Evolutionary conservation across 1,140 invertebrate genomes (phyloP).

Genomic region (Chrysopa pallens): DNA sequence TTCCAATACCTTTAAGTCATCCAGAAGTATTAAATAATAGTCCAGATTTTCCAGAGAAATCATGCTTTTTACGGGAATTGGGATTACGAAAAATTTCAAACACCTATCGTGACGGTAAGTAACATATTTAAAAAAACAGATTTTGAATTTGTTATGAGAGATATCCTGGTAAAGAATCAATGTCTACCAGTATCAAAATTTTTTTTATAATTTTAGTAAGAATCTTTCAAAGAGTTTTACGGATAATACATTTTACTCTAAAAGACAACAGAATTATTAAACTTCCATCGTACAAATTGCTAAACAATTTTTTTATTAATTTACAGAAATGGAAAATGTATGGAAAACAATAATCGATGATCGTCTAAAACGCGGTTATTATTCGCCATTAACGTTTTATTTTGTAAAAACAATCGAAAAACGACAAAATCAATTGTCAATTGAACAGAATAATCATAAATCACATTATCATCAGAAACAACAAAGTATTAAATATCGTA

Average conservation of each 20-base stretch:
- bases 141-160: too few species aligned
- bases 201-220: too few species aligned
- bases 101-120: conserved; percentile 12
- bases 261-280: too few species aligned
- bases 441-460: too few species aligned
- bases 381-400: conserved; percentile 14
- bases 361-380: conserved; percentile 12
- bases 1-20: conserved; percentile 17
- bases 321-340: conserved; percentile 15
- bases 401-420: conserved; percentile 10
- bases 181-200: too few species aligned
- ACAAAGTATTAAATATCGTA: too few species aligned
- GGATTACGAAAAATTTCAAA: conserved; percentile 11
- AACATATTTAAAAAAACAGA: too few species aligned
- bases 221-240: too few species aligned
- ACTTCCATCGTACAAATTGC: too few species aligned
- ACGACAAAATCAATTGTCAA: neutral
- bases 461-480: too few species aligned
- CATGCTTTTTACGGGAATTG: conserved; percentile 12
- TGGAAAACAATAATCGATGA: conserved; percentile 18
- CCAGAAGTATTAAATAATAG: conserved; percentile 11
- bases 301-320: neutral
- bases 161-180: too few species aligned
- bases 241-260: too few species aligned
- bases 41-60: conserved; percentile 14